Conservation (phyloP, 2,797 vertebrate species). For the Peromyscus nudipes region DNA sequence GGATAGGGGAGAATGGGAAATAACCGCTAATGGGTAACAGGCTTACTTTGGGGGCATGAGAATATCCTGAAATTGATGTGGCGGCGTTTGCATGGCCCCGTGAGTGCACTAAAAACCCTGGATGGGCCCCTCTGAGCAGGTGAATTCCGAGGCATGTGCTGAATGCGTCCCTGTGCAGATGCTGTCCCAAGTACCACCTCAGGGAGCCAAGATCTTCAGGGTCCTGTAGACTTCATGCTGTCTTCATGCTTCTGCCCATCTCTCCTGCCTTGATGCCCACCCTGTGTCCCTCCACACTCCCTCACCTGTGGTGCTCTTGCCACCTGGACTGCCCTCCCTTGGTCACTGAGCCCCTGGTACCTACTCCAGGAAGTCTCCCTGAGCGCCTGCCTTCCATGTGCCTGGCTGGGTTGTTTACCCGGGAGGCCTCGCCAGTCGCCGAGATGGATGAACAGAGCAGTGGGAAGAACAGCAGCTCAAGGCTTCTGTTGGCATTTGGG, state of each 20-base stretch:
- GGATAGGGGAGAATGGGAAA: background rate
- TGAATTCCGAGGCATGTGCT: background rate
- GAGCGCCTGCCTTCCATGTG: background rate
- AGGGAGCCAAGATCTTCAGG: background rate
- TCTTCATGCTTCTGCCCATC: background rate
- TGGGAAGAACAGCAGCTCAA: background rate
- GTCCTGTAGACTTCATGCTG: rapidly evolving
- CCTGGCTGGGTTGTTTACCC: background rate
- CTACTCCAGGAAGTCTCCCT: background rate
- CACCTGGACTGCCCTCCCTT: background rate
- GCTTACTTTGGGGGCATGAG: conserved; percentile 10
- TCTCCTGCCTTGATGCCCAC: background rate
- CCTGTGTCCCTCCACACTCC: background rate
- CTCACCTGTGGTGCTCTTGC: rapidly evolving
- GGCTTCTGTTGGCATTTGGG: background rate
- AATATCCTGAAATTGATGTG: background rate
- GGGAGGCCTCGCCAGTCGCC: background rate
- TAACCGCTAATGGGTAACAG: background rate
- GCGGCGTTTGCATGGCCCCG: background rate
- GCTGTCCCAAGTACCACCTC: background rate
- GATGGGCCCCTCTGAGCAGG: background rate
- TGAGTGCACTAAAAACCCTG: background rate
- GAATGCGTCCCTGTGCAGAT: background rate
- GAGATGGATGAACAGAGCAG: background rate
- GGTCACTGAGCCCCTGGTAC: background rate